These are phyloP conservation scores for Zaprionus nigranus DNA, from an alignment of 1,140 invertebrate species.

Conservation along the genomic window DNA sequence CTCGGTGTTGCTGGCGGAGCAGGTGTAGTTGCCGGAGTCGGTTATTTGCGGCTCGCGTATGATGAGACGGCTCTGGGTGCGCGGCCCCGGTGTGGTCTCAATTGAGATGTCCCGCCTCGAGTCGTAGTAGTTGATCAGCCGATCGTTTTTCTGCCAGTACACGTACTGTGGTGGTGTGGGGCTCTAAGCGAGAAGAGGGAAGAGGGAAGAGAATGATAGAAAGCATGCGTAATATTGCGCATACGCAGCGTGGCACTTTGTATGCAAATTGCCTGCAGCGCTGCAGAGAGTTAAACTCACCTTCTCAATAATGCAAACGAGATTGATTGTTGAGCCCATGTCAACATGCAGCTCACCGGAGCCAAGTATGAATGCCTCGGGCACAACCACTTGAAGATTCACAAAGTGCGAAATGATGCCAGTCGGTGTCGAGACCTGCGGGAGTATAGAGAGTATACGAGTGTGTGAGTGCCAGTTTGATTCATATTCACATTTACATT, in stretches of 20 bases:
- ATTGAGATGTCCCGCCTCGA: conserved; percentile 93
- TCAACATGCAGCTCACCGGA: conserved; percentile 95
- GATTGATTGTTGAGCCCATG: conserved; percentile 94
- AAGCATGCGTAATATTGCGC: conserved; percentile 14
- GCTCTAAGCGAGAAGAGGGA: conserved; percentile 87
- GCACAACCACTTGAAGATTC: conserved; percentile 93
- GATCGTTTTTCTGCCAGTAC: conserved; percentile 96
- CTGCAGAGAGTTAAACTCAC: conserved; percentile 85
- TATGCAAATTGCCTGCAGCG: background rate
- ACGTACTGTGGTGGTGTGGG: conserved; percentile 95
- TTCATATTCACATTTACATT: conserved; percentile 21
- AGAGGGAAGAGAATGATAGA: background rate
- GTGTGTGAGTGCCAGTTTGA: conserved; percentile 30
- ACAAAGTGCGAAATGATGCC: conserved; percentile 95
- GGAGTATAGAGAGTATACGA: background rate
- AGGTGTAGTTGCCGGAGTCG: conserved; percentile 96
- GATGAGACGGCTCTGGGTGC: conserved; percentile 92
- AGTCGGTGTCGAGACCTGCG: conserved; percentile 92
- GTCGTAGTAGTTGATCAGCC: conserved; percentile 96
- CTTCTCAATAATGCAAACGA: conserved; percentile 97
- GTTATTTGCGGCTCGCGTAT: conserved; percentile 92
- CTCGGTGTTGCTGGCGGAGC: conserved; percentile 94
- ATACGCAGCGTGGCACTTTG: conserved; percentile 22
- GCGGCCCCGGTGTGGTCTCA: conserved; percentile 92
- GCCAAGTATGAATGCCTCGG: conserved; percentile 94